A percentile compares a stretch with the other conserved stretches of the same genome.
Evolutionary conservation across 2,888 invertebrate species (phyloP).

Genomic region (Oxyteleia sp.): DNA sequence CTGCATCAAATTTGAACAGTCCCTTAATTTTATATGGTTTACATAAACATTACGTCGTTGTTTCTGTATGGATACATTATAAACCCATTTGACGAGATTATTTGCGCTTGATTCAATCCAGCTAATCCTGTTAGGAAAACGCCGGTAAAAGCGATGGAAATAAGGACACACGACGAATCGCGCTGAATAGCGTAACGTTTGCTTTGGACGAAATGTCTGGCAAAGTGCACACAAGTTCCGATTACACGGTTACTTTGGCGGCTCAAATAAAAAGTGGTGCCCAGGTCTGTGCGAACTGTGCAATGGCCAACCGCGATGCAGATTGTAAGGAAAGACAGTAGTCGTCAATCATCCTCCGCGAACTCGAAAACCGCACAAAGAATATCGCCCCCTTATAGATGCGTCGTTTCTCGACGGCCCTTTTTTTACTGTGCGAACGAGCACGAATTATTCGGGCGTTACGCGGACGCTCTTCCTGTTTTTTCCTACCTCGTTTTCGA

Average conservation of each 20-base stretch:
- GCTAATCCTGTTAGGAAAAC: slow-evolving; percentile 55
- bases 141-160: slow-evolving; percentile 45
- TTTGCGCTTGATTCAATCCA: slow-evolving; percentile 36
- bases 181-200: slow-evolving; percentile 22
- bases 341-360: slow-evolving; percentile 76
- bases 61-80: slow-evolving; percentile 37
- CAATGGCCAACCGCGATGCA: slow-evolving; percentile 73
- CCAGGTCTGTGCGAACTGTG: slow-evolving; percentile 42
- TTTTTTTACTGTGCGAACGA: slow-evolving; percentile 48
- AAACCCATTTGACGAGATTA: slow-evolving; percentile 51
- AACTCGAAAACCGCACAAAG: slow-evolving; percentile 79
- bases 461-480: slow-evolving; percentile 60
- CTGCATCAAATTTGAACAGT: no score
- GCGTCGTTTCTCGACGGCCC: slow-evolving; percentile 67
- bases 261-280: slow-evolving; percentile 78
- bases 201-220: slow-evolving; percentile 23
- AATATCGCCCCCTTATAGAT: slow-evolving; percentile 76
- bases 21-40: no score
- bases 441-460: slow-evolving; percentile 73
- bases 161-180: slow-evolving; percentile 41
- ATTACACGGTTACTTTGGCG: slow-evolving; percentile 86
- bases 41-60: no score
- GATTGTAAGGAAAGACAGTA: slow-evolving; percentile 74
- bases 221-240: slow-evolving; percentile 73
- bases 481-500: slow-evolving; percentile 41